A percentile compares a stretch with the other conserved stretches of the same genome.
phyloP scores from a whole-genome alignment of 2,797 vertebrate species.

The Coranthus polyacanthus region DNA sequence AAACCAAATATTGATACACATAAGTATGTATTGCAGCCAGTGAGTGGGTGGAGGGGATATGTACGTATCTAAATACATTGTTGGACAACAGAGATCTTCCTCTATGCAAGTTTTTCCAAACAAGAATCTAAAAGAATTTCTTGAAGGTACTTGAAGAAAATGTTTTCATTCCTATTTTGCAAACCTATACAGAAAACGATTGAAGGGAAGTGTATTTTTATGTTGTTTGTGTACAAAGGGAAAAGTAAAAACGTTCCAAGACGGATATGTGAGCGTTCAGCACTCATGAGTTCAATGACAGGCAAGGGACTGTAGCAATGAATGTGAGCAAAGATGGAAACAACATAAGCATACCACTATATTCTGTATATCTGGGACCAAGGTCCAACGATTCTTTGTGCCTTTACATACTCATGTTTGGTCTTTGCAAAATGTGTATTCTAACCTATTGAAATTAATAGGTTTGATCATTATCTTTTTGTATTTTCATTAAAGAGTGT shows the following conservation, averaged over 20 bases:
- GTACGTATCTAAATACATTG: slow-evolving; percentile 12
- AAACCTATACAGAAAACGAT: slow-evolving; percentile 2
- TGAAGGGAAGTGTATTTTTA: slow-evolving; percentile 4
- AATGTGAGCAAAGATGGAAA: slow-evolving; percentile 53
- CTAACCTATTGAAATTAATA: slow-evolving; percentile 14
- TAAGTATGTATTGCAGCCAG: slow-evolving; percentile 28
- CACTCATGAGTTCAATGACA: slow-evolving; percentile 26
- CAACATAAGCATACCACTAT: slow-evolving; percentile 27
- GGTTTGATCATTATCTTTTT: slow-evolving; percentile 46
- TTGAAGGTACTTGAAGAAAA: slow-evolving; percentile 5
- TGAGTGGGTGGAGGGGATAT: slow-evolving; percentile 14
- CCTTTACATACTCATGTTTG: slow-evolving; percentile 57
- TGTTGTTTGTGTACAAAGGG: slow-evolving; percentile 23
- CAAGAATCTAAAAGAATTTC: slow-evolving; percentile 35
- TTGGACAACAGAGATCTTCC: slow-evolving; percentile 63
- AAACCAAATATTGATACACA: slow-evolving; percentile 8
- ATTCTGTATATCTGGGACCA: slow-evolving; percentile 31
- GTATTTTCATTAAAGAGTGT: slow-evolving; percentile 44
- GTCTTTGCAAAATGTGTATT: slow-evolving; percentile 23
- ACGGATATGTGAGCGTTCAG: slow-evolving; percentile 22
- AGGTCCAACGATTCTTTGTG: slow-evolving; percentile 45
- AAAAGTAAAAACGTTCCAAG: slow-evolving; percentile 30
- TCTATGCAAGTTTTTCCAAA: slow-evolving; percentile 57
- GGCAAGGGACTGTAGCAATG: slow-evolving; percentile 54
- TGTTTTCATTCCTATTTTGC: slow-evolving; percentile 11